Percentiles rank a stretch among this genome's conserved stretches.
Conservation (phyloP, 2,113 vertebrate genomes). For the Actinemys pallida region DNA sequence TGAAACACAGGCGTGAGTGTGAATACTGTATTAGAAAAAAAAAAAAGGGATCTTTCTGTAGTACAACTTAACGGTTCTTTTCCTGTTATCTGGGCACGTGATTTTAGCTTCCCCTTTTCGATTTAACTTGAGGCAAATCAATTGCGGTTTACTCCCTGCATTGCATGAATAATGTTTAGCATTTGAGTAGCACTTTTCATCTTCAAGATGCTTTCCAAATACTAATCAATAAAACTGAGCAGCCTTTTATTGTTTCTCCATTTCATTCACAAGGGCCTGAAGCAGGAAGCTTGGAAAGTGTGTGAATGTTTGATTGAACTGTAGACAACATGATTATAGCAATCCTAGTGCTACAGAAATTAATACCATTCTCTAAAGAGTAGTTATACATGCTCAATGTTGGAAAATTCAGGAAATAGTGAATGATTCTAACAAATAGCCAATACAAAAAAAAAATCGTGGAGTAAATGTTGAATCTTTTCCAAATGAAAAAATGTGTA, state of each 20-base stretch:
- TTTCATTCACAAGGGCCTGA: not conserved
- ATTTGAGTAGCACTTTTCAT: not conserved
- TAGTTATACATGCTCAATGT: accelerated
- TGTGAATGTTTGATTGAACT: accelerated
- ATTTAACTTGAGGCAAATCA: not conserved
- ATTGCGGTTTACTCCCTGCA: not conserved
- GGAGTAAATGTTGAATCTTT: not conserved
- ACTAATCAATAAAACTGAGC: not conserved
- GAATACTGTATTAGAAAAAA: not conserved
- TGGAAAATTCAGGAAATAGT: accelerated
- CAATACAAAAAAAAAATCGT: not conserved
- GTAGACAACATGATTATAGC: accelerated
- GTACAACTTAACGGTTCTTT: not conserved
- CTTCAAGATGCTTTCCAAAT: not conserved
- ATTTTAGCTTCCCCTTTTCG: not conserved
- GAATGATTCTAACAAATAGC: not conserved
- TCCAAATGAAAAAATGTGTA: not conserved
- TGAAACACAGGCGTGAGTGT: not conserved
- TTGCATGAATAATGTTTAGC: not conserved
- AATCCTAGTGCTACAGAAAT: not conserved
- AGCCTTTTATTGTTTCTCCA: accelerated
- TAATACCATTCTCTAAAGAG: accelerated
- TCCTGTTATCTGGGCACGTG: not conserved
- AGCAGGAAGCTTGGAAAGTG: not conserved
- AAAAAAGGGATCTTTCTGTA: not conserved